Conservation (phyloP, 2,888 invertebrate species). For the Drosophila cognata region DNA sequence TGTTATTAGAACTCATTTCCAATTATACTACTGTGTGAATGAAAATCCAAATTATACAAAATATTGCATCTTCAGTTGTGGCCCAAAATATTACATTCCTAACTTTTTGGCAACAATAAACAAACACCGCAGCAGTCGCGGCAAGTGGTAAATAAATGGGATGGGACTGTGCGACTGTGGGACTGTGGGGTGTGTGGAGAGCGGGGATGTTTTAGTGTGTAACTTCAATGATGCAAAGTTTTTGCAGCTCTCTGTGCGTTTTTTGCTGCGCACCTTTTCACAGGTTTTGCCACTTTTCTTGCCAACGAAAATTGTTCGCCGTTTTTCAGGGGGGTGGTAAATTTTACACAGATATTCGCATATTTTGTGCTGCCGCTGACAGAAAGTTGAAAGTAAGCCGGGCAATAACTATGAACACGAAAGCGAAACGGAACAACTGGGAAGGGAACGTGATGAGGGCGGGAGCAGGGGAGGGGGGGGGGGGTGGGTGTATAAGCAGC, state of each 20-base stretch:
- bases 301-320: constrained; percentile 22
- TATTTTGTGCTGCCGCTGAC: constrained; percentile 45
- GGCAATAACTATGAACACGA: constrained; percentile 55
- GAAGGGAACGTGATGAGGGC: background rate
- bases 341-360: constrained; percentile 45
- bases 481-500: background rate
- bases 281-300: constrained; percentile 56
- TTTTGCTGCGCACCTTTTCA: constrained; percentile 38
- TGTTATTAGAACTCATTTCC: background rate
- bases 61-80: constrained; percentile 11
- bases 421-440: constrained; percentile 12
- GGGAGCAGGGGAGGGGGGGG: background rate
- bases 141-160: background rate
- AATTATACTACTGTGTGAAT: background rate
- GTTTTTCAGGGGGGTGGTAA: background rate
- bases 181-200: background rate
- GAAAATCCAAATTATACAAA: background rate
- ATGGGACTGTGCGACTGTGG: background rate
- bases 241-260: constrained; percentile 19
- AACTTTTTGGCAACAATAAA: constrained; percentile 43
- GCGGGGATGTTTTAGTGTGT: background rate
- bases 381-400: constrained; percentile 53
- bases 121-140: constrained; percentile 32
- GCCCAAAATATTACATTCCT: constrained; percentile 42
- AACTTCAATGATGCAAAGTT: constrained; percentile 39